These are phyloP conservation scores for Oophaga pumilio DNA, from an alignment of 2,113 vertebrate genomes.

Conservation along the genomic window DNA sequence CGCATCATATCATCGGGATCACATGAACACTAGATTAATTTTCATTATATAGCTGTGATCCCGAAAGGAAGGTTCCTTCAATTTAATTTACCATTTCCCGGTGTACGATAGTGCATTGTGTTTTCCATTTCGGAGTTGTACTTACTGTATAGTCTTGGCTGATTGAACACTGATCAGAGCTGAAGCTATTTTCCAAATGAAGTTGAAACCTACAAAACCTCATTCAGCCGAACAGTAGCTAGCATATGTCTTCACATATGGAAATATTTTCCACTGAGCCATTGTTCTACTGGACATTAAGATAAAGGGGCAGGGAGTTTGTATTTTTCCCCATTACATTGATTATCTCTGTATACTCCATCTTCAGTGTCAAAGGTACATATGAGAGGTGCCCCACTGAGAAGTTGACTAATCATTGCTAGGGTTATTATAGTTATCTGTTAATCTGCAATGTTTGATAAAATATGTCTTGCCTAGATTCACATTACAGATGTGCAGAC, in stretches of 20 bases:
- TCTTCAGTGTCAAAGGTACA: no score
- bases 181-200: conserved; percentile 6
- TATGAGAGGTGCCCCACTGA: no score
- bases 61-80: background rate
- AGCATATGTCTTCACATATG: background rate
- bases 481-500: no score
- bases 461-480: no score
- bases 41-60: background rate
- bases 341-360: no score
- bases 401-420: no score
- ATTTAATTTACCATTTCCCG: background rate
- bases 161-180: background rate
- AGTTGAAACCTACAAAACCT: conserved; percentile 6
- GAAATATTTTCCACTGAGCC: background rate
- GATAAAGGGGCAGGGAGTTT: no score
- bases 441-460: no score
- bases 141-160: background rate
- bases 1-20: background rate
- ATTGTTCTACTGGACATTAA: background rate
- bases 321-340: no score
- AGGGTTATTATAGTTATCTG: no score
- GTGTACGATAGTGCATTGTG: background rate
- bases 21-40: background rate
- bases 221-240: background rate
- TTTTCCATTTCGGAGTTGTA: background rate